These are phyloP conservation scores for Poecilia latipinna DNA, from an alignment of 2,113 vertebrate genomes.

Conservation along the genomic window DNA sequence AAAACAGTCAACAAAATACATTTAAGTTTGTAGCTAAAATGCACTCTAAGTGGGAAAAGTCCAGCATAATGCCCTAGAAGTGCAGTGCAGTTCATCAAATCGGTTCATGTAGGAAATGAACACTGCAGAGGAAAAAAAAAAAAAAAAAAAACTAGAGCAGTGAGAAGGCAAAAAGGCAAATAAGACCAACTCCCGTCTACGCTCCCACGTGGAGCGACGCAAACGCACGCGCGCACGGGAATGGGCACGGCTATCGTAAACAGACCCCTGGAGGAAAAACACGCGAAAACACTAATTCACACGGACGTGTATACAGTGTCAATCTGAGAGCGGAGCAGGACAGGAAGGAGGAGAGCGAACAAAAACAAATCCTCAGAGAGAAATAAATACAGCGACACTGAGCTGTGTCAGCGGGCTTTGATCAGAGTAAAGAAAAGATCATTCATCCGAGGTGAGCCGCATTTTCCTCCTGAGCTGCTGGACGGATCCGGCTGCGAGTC, in stretches of 20 bases:
- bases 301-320: conserved; percentile 7
- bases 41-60: neutral
- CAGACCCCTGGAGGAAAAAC: conserved; percentile 8
- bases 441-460: conserved; percentile 33
- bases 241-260: conserved; percentile 13
- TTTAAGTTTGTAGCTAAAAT: neutral
- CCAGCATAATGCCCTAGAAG: conserved; percentile 48
- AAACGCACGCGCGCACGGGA: neutral
- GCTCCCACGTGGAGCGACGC: conserved; percentile 21
- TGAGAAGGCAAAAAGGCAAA: conserved; percentile 68
- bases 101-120: conserved; percentile 76
- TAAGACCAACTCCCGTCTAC: conserved; percentile 36
- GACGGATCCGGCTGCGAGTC: conserved; percentile 20
- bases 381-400: conserved; percentile 53
- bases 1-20: neutral
- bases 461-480: conserved; percentile 7
- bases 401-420: conserved; percentile 50
- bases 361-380: conserved; percentile 37
- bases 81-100: conserved; percentile 73
- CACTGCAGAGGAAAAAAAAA: conserved; percentile 47
- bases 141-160: conserved; percentile 67
- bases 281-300: neutral
- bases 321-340: conserved; percentile 20
- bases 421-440: conserved; percentile 50
- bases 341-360: conserved; percentile 45